Base-by-base conservation (phyloP, 2,888 invertebrate species). In the Microchrysa polita region DNA sequence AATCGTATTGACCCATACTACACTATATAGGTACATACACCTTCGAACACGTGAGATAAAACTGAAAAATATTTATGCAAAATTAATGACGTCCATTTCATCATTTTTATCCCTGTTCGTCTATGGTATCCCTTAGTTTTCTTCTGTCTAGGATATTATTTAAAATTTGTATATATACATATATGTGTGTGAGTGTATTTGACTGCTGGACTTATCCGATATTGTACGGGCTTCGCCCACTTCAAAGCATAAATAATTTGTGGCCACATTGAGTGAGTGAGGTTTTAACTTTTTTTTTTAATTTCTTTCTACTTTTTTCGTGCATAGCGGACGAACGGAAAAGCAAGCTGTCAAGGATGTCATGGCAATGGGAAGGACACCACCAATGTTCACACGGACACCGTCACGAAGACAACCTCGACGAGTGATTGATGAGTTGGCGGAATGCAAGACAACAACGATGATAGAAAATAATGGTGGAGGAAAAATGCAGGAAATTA, bases 351-450 rank as follows among this genome's bases (percentile, higher is more conserved):
- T 82, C 76, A 84, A 84, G 81, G 85, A 85, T 82, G 83, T 83
- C 77, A 81, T 83, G 73, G 81, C 82, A 74, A 80, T 83, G 77
- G 82, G 87, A 73, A 84, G 89, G 71, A 89, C 91, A 67, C 92
- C 92, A 74, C 92, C 93, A 59, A 87, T 90, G 75, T 93, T 94
- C 84, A 91, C 91, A 72, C 87, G 94, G 78, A 91, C 92, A 12
- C 93, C 93, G 59, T 93, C 93, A 79, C 88, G 93, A 74, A 88
- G 93, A 77, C 92, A 91, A 81, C 90, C 91, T 76, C 87, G 93
- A 74, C 88, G 92, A 77, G 87, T 90, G 78, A 89, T 90, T 78
- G 90, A 90, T 83, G 87, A 87, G 77, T 86, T 86, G 79, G 82
- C 85, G 78, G 86, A 86, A 80, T 57, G 42, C 40, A 69, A 69